Conservation (phyloP, 2,797 vertebrate species). For the Tolypeutes matacus region DNA sequence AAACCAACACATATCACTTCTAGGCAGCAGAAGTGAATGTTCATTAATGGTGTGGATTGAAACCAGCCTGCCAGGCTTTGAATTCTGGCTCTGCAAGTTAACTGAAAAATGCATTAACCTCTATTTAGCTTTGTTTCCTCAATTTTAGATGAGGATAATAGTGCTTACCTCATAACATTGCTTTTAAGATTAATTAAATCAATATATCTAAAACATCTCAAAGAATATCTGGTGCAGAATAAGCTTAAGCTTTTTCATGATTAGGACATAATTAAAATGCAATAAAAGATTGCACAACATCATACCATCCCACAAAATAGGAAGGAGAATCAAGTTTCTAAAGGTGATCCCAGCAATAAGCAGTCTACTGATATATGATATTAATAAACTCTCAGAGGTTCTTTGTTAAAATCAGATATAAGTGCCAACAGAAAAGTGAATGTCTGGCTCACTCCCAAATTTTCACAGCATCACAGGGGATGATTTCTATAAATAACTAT, state of each 20-base stretch:
- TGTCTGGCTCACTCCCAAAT: neutral
- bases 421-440: neutral
- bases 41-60: neutral
- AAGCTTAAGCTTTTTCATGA: neutral
- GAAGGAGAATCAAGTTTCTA: neutral
- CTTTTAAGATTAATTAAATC: neutral
- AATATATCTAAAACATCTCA: neutral
- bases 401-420: neutral
- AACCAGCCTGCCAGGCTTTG: neutral
- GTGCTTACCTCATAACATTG: neutral
- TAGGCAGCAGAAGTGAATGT: neutral
- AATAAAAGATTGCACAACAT: neutral
- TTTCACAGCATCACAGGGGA: neutral
- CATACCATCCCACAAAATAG: neutral
- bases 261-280: slow-evolving; percentile 11
- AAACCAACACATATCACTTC: neutral
- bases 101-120: neutral
- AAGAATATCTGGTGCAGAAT: neutral
- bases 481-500: neutral
- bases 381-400: neutral
- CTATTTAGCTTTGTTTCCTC: neutral
- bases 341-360: neutral
- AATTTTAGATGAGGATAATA: neutral
- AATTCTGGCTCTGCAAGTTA: neutral
- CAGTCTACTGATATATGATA: neutral